phyloP scores from a whole-genome alignment of 2,113 vertebrate genomes.

The Ascaphus truei region DNA sequence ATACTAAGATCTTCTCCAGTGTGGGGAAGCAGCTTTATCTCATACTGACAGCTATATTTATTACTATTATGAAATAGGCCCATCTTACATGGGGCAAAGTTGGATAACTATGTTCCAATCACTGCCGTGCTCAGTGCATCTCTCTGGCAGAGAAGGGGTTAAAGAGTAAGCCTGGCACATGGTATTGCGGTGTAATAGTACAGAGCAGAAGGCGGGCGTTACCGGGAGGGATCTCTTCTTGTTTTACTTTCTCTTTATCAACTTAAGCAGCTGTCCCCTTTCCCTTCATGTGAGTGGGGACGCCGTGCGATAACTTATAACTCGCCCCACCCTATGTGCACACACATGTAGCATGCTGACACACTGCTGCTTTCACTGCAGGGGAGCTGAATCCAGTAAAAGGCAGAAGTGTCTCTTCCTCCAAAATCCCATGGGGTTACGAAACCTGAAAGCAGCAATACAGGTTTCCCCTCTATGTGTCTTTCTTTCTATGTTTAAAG shows the following conservation, averaged over 20 bases:
- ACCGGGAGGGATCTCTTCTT: not conserved
- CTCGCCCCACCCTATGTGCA: not conserved
- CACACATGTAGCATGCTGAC: not conserved
- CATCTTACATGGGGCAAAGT: too few species aligned
- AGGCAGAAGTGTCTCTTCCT: not conserved
- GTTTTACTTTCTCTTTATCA: not conserved
- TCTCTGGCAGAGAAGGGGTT: too few species aligned
- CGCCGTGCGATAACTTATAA: not conserved
- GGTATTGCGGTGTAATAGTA: not conserved
- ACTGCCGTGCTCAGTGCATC: too few species aligned
- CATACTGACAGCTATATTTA: too few species aligned
- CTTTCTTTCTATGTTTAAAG: too few species aligned
- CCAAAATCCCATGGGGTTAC: not conserved
- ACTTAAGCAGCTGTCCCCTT: not conserved
- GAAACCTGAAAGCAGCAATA: too few species aligned
- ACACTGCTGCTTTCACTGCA: not conserved
- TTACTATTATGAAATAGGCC: too few species aligned
- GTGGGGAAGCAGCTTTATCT: too few species aligned
- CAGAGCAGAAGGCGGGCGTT: not conserved
- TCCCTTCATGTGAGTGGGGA: not conserved
- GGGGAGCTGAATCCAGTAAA: not conserved
- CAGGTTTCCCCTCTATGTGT: too few species aligned
- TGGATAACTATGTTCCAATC: too few species aligned
- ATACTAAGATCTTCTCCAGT: too few species aligned
- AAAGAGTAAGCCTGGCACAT: too few species aligned